Conservation (phyloP, 2,797 vertebrate species). For the Clamator glandarius region DNA sequence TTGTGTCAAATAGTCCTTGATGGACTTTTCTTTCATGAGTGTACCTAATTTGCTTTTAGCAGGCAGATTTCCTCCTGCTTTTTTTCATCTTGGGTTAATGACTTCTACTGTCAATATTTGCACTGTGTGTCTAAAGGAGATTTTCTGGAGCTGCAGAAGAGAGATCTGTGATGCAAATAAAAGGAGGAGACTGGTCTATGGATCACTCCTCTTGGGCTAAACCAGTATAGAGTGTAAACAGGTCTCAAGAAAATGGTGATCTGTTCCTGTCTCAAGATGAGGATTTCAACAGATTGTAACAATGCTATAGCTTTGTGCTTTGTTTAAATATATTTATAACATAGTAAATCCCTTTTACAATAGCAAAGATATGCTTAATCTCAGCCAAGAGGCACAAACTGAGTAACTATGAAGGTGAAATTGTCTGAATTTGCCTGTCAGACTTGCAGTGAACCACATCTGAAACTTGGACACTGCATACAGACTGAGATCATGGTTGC, state of each 20-base stretch:
- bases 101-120: background rate
- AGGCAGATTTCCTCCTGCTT: background rate
- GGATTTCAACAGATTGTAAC: background rate
- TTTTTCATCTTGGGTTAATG: slow-evolving; percentile 7
- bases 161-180: background rate
- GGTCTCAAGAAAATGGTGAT: background rate
- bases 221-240: background rate
- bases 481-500: slow-evolving; percentile 36
- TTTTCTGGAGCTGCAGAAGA: slow-evolving; percentile 12
- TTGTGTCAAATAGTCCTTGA: background rate
- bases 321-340: slow-evolving; percentile 1
- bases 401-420: slow-evolving; percentile 16
- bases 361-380: background rate
- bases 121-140: background rate
- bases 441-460: background rate
- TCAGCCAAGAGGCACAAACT: background rate
- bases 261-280: background rate
- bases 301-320: background rate
- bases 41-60: background rate
- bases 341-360: background rate
- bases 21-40: background rate
- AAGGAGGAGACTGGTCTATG: background rate
- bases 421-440: slow-evolving; percentile 37
- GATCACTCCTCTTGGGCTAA: background rate
- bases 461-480: slow-evolving; percentile 21